Conservation (phyloP, 2,113 vertebrate genomes). For the Haliaeetus leucogaster region DNA sequence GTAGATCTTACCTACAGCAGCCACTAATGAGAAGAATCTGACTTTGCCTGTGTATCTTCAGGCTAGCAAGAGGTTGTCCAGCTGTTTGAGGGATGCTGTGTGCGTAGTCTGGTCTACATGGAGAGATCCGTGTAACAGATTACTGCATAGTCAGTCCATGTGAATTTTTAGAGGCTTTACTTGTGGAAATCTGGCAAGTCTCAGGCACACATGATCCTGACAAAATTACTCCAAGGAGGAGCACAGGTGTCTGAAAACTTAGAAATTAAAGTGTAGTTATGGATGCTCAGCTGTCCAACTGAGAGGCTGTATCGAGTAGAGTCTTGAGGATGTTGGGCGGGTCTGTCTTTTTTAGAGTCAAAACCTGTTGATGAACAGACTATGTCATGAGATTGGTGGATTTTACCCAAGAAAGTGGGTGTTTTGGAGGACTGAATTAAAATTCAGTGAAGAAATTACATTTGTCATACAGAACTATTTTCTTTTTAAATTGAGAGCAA, state of each 20-base stretch:
- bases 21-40: not conserved
- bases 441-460: slow-evolving; percentile 12
- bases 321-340: not conserved
- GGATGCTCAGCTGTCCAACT: not conserved
- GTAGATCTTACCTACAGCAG: not conserved
- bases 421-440: not conserved
- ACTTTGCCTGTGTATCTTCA: not conserved
- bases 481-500: not conserved
- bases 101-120: not conserved
- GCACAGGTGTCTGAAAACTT: not conserved
- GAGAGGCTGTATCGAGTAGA: not conserved
- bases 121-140: not conserved
- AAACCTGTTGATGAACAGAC: not conserved
- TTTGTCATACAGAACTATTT: not conserved
- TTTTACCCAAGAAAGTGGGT: not conserved
- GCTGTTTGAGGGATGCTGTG: fast-evolving
- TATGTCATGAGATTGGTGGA: not conserved
- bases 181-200: not conserved
- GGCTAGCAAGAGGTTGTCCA: not conserved
- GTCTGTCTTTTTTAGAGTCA: not conserved
- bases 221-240: not conserved
- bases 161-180: not conserved
- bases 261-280: not conserved
- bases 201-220: not conserved
- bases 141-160: not conserved